Evolutionary conservation across 2,888 invertebrate genomes (phyloP), one percentile per base, ranked within the genome.

Genomic region (Petrolisthes manimaculis): DNA sequence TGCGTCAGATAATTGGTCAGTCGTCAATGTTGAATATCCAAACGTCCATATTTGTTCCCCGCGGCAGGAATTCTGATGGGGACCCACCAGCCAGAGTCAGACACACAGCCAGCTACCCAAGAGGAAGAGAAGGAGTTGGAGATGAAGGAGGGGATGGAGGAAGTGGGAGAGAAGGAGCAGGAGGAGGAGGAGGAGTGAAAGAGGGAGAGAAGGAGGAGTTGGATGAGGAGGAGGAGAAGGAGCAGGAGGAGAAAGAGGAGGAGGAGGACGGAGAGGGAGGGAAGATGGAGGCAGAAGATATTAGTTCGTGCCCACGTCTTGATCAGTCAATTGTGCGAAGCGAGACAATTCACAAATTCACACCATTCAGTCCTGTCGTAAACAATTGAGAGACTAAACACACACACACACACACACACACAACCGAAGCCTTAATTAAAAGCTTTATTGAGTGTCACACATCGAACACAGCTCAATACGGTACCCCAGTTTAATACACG

Each of bases 1-100:
- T 81, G 81, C 86, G 51, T 81, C 81, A 81, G 86, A 81, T 86
- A 86, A 86, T 86, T 86, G 81, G 86, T 81, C 86, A 85, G 79
- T 85, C 85, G 79, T 79, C 85, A 85, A 67, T 67, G 85, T 85
- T 37, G 85, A 79, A 67, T 85, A 85, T 79, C 79, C 79, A 75
- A 71, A 53, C 69, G 86, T 86, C 80, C n/a, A 81, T 81, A 86
- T 86, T 86, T 86, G 86, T 86, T 86, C 78, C 56, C 61, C 18
- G 81, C 81, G 86, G 86, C 86, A 86, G 81, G 37, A 74, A 86
- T 61, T 86, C 71, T 55, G 74, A 81, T 74, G 86, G 79, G 37
- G 53, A 85, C 79, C 79, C 54, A 78, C 77, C 18, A 53, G 55
- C 67, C 37, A 37, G 37, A 37, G 37, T 2, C 37, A 37, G 37